Percentiles rank a stretch among this genome's conserved stretches.
These are phyloP conservation scores for Porites lutea DNA, from an alignment of 64 coral and sea anemone genomes.

Conservation along the genomic window DNA sequence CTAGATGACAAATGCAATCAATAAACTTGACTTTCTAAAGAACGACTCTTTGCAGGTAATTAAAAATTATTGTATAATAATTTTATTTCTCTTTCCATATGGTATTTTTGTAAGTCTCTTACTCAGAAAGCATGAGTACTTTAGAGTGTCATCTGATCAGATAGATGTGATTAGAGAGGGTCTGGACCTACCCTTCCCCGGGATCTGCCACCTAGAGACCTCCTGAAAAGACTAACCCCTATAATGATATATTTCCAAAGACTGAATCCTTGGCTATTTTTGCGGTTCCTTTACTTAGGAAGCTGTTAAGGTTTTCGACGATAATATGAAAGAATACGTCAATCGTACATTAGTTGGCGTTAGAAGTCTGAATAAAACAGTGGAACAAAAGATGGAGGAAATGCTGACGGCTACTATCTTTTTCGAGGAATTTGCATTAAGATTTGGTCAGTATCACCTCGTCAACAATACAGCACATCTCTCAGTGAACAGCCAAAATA, in stretches of 20 bases:
- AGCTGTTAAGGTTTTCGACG: neutral
- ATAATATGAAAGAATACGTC: neutral
- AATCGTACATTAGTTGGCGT: neutral
- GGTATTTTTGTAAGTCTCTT: too few species aligned
- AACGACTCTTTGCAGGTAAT: neutral
- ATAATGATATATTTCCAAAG: too few species aligned
- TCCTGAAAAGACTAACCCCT: too few species aligned
- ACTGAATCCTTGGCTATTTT: too few species aligned
- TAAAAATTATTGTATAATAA: too few species aligned
- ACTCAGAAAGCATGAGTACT: too few species aligned
- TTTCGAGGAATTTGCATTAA: constrained; percentile 3
- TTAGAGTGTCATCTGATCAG: too few species aligned
- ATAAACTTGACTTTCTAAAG: neutral
- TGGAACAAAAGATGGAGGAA: neutral
- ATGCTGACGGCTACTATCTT: neutral
- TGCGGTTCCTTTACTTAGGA: neutral
- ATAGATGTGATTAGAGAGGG: too few species aligned
- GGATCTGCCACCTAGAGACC: too few species aligned
- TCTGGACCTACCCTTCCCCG: too few species aligned
- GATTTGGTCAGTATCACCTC: constrained; percentile 1
- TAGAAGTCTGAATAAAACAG: neutral
- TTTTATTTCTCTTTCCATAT: neutral
- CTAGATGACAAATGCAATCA: neutral
- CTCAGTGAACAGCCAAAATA: neutral
- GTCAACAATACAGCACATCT: neutral